Percentiles rank a stretch among this genome's conserved stretches.
These are phyloP conservation scores for Archocentrus centrarchus DNA, from an alignment of 2,113 vertebrate genomes.

Conservation along the genomic window DNA sequence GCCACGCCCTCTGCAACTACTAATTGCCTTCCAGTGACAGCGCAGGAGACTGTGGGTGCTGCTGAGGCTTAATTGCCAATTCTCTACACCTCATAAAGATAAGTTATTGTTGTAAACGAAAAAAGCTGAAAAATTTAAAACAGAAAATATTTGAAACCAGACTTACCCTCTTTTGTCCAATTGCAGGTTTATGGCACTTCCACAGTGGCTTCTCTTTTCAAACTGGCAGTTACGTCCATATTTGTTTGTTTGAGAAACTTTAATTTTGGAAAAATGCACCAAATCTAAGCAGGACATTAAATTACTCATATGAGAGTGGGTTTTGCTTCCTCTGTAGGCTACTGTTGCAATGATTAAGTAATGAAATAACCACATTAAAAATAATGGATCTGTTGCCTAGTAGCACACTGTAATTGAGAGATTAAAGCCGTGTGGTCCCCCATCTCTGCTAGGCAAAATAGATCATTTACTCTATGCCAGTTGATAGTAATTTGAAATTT, in stretches of 20 bases:
- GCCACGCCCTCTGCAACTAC: no score
- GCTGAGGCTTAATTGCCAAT: neutral
- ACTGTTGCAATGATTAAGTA: conserved; percentile 1
- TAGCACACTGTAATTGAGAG: neutral
- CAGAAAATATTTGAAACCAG: neutral
- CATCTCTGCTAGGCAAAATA: neutral
- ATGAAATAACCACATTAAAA: neutral
- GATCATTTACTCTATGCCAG: neutral
- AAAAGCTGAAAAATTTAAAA: neutral
- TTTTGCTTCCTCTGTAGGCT: neutral
- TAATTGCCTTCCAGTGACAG: neutral
- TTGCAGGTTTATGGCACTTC: neutral
- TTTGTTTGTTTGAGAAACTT: neutral
- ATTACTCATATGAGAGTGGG: neutral
- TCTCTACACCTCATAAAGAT: neutral
- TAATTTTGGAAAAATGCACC: neutral
- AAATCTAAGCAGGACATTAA: neutral
- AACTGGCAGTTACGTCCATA: neutral
- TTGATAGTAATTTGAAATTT: conserved; percentile 12
- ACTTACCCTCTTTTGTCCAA: neutral
- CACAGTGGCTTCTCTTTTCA: neutral
- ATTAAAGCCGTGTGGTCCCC: neutral
- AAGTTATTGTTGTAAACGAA: neutral
- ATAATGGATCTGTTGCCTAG: conserved; percentile 7
- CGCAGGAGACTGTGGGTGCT: neutral